These are phyloP conservation scores for Eretmochelys imbricata DNA, from an alignment of 2,113 vertebrate genomes.

Conservation along the genomic window DNA sequence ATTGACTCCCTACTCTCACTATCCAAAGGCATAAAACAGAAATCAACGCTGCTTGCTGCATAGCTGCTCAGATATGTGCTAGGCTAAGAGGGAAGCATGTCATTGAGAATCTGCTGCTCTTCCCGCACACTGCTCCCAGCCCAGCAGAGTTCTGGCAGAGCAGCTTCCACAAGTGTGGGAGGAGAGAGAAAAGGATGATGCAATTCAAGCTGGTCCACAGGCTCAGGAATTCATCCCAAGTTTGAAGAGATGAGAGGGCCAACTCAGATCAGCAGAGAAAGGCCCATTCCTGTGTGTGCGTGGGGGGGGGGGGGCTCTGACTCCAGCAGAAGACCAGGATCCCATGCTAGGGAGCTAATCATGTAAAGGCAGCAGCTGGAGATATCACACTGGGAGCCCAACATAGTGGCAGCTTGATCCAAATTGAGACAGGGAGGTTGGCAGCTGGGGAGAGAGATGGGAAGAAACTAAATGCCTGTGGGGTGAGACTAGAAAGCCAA, in stretches of 20 bases:
- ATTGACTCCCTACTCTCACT: neutral
- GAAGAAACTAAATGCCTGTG: neutral
- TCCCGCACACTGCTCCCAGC: neutral
- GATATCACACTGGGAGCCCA: neutral
- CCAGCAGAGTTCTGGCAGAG: neutral
- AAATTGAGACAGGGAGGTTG: neutral
- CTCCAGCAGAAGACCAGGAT: neutral
- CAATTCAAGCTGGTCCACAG: accelerated
- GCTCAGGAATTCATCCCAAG: neutral
- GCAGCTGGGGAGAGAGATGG: neutral
- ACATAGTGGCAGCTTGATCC: neutral
- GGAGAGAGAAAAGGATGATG: accelerated
- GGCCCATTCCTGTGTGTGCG: neutral
- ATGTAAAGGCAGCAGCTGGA: neutral
- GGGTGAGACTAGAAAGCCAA: neutral
- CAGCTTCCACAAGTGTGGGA: accelerated
- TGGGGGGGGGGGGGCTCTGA: neutral
- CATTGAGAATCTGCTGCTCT: neutral
- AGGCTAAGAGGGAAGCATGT: neutral
- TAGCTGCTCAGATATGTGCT: accelerated
- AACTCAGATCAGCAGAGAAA: accelerated
- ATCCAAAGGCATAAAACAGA: neutral
- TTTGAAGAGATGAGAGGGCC: neutral
- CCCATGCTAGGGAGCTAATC: neutral
- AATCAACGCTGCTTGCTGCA: accelerated